Evolutionary conservation across 2,888 invertebrate genomes (phyloP), one percentile per base, ranked within the genome.

Genomic region (Neoascia interrupta): DNA sequence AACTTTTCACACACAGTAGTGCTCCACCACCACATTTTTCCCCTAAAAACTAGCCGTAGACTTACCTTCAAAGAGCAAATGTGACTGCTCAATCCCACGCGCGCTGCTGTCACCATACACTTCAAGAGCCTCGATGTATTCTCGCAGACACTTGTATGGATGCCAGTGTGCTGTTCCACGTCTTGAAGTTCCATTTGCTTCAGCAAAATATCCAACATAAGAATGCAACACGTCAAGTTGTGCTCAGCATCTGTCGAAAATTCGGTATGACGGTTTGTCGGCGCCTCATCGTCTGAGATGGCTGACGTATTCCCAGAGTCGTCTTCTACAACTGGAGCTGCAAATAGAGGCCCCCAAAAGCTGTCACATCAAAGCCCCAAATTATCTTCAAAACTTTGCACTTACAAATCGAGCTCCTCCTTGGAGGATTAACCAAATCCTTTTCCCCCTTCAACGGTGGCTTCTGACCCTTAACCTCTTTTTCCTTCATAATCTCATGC

Each of bases 101-200:
- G 94, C 15, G 93, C 92, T 3, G 94, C 92, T 1, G 92, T 91
- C 34, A 96, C 91, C 92, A 95, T 95, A 81, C 92, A 92, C 83
- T 94, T 93, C 82, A 96, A 89, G 28, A 96, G 88, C 56, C 93
- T 91, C 63, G 93, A 92, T 81, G 95, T 92, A 84, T 95, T 93
- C 86, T 93, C 92, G 82, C 94, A 94, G 1, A 94, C 91, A 73
- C 92, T 91, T 5, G 94, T 94, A 84, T 94, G 93, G 68, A 96
- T 91, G 36, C 96, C 96, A 81, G 93, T 93, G 85, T 96, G 94
- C 81, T 92, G 92, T 82, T 94, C 94, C n/a, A 95, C 91, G 83
- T 95, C 94, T 88, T 96, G 96, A 10, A 97, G 90, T 85, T 96
- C 95, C 92, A 96, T 92, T 93, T 99, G 99, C 90, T 97, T 97